These are phyloP conservation scores for Nannospalax galili DNA, from an alignment of 2,113 vertebrate genomes.

Conservation along the genomic window DNA sequence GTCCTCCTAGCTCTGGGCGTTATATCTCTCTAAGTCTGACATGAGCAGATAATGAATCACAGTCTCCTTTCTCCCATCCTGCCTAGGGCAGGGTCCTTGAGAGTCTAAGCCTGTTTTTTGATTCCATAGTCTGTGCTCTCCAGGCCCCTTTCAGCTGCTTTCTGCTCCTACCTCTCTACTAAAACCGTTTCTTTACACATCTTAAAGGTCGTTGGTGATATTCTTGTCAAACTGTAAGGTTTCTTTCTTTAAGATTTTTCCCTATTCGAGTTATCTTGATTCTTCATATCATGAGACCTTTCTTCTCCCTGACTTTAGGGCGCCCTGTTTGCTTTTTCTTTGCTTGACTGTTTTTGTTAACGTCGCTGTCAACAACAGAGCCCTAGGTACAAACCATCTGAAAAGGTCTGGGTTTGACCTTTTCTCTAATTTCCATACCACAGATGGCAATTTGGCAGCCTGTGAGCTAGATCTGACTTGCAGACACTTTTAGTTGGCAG, in stretches of 20 bases:
- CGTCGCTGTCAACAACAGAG: background rate
- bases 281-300: background rate
- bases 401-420: slow-evolving; percentile 35
- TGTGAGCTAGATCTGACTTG: background rate
- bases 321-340: background rate
- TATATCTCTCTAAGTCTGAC: background rate
- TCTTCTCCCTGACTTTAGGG: background rate
- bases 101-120: background rate
- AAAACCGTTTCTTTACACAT: background rate
- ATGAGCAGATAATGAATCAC: background rate
- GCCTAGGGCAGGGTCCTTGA: slow-evolving; percentile 10
- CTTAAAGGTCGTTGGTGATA: background rate
- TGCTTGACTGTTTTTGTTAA: background rate
- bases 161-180: background rate
- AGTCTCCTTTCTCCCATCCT: background rate
- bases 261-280: background rate
- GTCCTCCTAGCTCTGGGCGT: background rate
- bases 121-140: background rate
- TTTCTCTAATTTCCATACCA: slow-evolving; percentile 17
- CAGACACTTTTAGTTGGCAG: background rate
- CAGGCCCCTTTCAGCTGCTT: background rate
- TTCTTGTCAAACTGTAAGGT: background rate
- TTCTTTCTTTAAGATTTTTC: background rate
- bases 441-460: background rate
- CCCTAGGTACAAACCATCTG: slow-evolving; percentile 23